Base-by-base conservation (phyloP, 1,140 invertebrate species). In the Hyphantria cunea region DNA sequence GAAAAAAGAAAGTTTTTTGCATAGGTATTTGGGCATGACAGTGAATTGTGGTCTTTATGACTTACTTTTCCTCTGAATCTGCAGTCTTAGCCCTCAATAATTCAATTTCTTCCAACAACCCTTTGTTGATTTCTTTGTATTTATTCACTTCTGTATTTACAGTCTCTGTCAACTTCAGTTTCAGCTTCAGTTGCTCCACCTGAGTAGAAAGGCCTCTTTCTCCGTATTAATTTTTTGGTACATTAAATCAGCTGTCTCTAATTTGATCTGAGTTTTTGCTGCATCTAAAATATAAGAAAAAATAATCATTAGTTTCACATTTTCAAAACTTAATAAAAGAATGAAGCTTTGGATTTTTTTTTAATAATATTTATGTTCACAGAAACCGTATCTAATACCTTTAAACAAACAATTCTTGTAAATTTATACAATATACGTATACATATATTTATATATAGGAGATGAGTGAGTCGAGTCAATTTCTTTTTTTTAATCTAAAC, bases 61-160 rank as follows among this genome's bases (percentile, higher is more conserved):
- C 75, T 59, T 73, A 89, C 86, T 70, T 79, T 0, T 85, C 83
- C 66, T 86, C 80, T 15, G 88, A 68, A 10, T 82, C 78, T 17
- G 45, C 62, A 53, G 83, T 87, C 50, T 51, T 72, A 10, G 73
- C 66, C 47, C 66, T 80, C 33, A 86, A 58, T 11, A 71, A 11
- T 50, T 41, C 55, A 10, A 77, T 37, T 52, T 83, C 79, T 6
- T 52, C 54, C 39, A 84, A 76, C 37, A 82, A 51, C 3, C 66
- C 59, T 48, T 70, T 64, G 34, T 68, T 84, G 5, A 67, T 55
- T 10, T 78, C 76, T 39, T 76, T 82, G 47, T 77, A 74, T 50
- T 75, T 77, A 0, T 44, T 31, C 0, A 79, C 51, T 37, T 86
- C 78, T 9, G 66, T 64, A 32, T 50, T 70, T 0, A 55, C 78